Base-by-base conservation (phyloP, 2,113 vertebrate genomes). In the Pelmatolapia mariae region DNA sequence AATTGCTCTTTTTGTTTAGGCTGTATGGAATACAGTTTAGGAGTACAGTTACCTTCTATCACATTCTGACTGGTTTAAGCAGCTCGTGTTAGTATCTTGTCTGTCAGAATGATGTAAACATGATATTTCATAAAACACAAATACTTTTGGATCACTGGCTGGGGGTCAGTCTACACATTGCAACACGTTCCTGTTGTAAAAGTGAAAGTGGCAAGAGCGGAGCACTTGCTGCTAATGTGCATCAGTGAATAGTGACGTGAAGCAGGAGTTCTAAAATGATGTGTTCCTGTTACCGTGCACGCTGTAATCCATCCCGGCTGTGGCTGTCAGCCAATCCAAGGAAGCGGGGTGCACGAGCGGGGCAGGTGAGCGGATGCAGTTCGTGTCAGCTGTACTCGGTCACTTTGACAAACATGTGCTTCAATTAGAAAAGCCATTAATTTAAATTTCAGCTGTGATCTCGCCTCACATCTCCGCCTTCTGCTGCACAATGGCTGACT, bases 401-500 rank as follows among this genome's bases (percentile, higher is more conserved):
- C 93, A 92, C 93, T 94, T 54, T 94, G 87, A 93, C 86, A 85
- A 93, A 94, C 94, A 94, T 89, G 93, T 90, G 91, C 76, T 92
- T 91, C 92, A 92, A 95, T 95, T 94, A 95, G 93, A 92, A 89
- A 94, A 92, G 82, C 68, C 89, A 94, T 95, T 94, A 86, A 93
- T 94, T 94, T 94, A 82, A 92, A 92, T 94, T 92, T 86, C 50
- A 18, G 80, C 87, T 10, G 83, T 76, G n/a, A 91, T 89, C 81
- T 85, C 5, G 52, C 68, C 71, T 82, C 86, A 54, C 76, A 78
- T 85, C 93, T 89, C 22, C 19, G 80, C 68, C 82, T 47, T 76
- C 91, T 59, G 90, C 88, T 19, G 81, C 90, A 82, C 91, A 53
- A 86, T 88, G 80, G 83, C 88, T 89, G 93, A 90, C 90, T 92